A percentile compares a stretch with the other conserved stretches of the same genome.
These are phyloP conservation scores for Hyposoter dolosus DNA, from an alignment of 2,888 invertebrate species.

Conservation along the genomic window DNA sequence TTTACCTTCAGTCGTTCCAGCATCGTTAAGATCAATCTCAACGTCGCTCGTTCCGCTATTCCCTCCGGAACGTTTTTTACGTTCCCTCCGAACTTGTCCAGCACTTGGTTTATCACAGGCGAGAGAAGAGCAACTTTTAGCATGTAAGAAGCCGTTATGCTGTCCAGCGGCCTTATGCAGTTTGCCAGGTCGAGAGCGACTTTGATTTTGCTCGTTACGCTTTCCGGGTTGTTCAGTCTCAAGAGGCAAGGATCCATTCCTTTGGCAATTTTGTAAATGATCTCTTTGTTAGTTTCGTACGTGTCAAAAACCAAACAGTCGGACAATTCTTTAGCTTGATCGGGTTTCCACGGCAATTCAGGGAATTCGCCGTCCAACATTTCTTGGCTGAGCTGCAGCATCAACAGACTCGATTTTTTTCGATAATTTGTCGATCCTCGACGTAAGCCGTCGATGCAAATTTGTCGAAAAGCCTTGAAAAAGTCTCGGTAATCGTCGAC, in stretches of 20 bases:
- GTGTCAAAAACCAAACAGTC: conserved; percentile 88
- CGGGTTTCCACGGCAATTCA: conserved; percentile 79
- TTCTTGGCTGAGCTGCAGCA: conserved; percentile 83
- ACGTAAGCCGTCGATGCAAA: conserved; percentile 87
- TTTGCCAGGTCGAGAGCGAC: conserved; percentile 86
- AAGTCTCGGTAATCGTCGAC: conserved; percentile 85
- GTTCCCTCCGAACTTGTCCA: conserved; percentile 66
- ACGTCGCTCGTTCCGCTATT: conserved; percentile 66
- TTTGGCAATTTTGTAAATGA: conserved; percentile 87
- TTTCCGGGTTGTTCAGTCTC: conserved; percentile 79
- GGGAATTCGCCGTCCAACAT: conserved; percentile 70
- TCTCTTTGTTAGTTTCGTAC: conserved; percentile 91
- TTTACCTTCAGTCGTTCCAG: conserved; percentile 75
- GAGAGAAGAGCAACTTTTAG: conserved; percentile 77
- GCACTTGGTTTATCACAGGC: conserved; percentile 74
- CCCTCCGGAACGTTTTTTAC: conserved; percentile 71
- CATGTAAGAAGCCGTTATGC: conserved; percentile 90
- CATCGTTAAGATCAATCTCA: conserved; percentile 74
- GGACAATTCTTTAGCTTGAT: conserved; percentile 85
- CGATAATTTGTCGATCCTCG: conserved; percentile 88
- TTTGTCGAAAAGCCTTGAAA: conserved; percentile 85
- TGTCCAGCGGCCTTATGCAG: conserved; percentile 91
- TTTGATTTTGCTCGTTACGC: conserved; percentile 81
- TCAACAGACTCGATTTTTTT: conserved; percentile 87
- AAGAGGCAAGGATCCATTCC: conserved; percentile 80